Base-by-base conservation (phyloP, 2,113 vertebrate genomes). In the Chaenogobius annularis region DNA sequence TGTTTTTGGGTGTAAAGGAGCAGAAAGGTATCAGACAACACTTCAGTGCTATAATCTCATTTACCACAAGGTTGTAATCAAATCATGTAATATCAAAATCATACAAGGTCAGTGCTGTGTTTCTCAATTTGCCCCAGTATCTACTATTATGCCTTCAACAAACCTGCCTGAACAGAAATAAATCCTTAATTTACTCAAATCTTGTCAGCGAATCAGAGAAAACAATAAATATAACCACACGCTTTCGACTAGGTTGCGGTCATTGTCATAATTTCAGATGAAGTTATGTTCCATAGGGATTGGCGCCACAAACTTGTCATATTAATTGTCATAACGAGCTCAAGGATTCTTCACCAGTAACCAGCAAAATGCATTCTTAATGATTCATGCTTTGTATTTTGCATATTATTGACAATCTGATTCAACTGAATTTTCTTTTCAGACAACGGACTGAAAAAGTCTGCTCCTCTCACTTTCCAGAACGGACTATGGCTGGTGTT, bases 401-500 rank as follows among this genome's bases (percentile, higher is more conserved):
- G 10, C 7, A 22, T 23, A 20, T 56, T 56, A 10, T 55, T 3
- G 7, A 22, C 52, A 1, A 12, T 56, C 10, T 23, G 0, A 56
- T 17, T 19, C 48, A 50, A 5, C 17, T 50, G n/a, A 22, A 31
- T 43, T 62, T 65, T 19, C 0, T 44, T 35, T 78, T 13, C 14
- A 98, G 96, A 94, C 56, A 82, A 84, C 31, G 80, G 77, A 0
- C 78, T 83, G 64, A 81, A 93, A 2, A 93, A 88, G 76, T 40
- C 89, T 79, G 77, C 93, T 72, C 92, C 87, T 0, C 85, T 93
- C 58, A 89, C 94, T 61, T 98, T 97, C 90, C 84, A 93, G 69
- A 93, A 85, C 70, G 95, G 97, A 68, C 82, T 98, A 74, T 93
- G 93, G 72, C 78, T 96, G 81, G 95, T 98, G 69, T 93, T 96